Evolutionary conservation across 1,140 invertebrate genomes (phyloP), one percentile per base, ranked within the genome.

Genomic region (Chelonus insularis): DNA sequence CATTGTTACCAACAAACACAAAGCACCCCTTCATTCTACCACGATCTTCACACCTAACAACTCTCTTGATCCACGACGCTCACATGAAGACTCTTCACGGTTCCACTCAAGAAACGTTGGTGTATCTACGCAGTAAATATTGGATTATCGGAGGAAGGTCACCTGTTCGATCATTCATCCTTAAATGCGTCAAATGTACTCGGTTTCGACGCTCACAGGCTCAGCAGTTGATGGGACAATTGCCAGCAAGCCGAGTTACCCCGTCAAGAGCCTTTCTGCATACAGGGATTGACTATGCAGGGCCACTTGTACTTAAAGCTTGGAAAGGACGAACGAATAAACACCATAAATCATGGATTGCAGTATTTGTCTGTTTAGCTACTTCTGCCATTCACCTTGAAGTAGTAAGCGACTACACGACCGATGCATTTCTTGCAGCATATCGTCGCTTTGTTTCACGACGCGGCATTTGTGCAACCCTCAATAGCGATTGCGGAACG

Each of bases 241-340:
- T 48, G n/a, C n/a, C n/a, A n/a, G n/a, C n/a, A n/a, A n/a, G n/a
- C n/a, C n/a, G n/a, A n/a, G n/a, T n/a, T n/a, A 50, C 23, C 23
- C 50, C 62, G 16, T 21, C 63, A 20, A 51, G 54, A 20, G 47
- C 70, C 11, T 77, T 80, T 60, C 1, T 25, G 6, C 20, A 59
- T 18, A 54, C 67, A 1, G 75, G 73, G 0, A 43, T 75, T 1
- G 74, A 79, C 48, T 78, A 75, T 37, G 71, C 68, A 11, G 77
- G 78, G n/a, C 72, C 74, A 6, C 61, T 75, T 6, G 41, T 62
- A 1, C 39, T 76, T 0, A 75, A 73, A 62, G 64, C 25, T 1
- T 66, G 50, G 20, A 60, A 55, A 6, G 59, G 59, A 16, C 63
- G 67, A 16, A 60, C 58, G 1, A 57, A 57, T 6, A 52, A 57